Evolutionary conservation across 1,140 invertebrate genomes (phyloP).

Genomic region (Calliphora vicina): DNA sequence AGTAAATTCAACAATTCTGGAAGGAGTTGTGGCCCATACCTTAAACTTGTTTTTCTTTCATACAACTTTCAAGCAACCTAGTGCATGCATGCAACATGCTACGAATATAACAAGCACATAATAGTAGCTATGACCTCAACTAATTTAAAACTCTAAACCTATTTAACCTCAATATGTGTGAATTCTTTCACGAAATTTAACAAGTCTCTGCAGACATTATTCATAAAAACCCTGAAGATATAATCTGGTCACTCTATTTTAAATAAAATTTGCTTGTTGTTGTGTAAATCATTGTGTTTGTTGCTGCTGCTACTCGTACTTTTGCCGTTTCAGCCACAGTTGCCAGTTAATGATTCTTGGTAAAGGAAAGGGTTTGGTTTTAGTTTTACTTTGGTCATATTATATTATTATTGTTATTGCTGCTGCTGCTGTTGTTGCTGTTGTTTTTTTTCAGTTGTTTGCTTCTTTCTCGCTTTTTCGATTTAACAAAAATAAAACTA

Average conservation of each 20-base stretch:
- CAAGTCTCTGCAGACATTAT: no score
- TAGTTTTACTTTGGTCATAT: neutral
- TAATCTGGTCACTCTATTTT: neutral
- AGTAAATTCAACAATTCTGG: no score
- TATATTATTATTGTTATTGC: neutral
- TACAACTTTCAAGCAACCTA: no score
- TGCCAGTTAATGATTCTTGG: neutral
- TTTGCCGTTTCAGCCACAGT: neutral
- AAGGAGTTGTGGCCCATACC: no score
- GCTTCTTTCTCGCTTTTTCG: neutral
- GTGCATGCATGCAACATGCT: no score
- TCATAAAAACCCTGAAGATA: neutral
- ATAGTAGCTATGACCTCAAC: no score
- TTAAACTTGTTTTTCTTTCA: no score
- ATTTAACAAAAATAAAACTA: neutral
- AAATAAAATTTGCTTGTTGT: neutral
- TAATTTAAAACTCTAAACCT: no score
- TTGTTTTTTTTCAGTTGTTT: neutral
- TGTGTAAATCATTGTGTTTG: neutral
- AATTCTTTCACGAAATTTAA: no score
- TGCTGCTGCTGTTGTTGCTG: neutral
- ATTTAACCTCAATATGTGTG: no score
- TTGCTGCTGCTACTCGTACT: neutral
- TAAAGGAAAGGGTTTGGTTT: constrained; percentile 2
- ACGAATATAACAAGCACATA: no score